Evolutionary conservation across 1,140 invertebrate genomes (phyloP), one percentile per base, ranked within the genome.

Genomic region (Ectropis grisescens): DNA sequence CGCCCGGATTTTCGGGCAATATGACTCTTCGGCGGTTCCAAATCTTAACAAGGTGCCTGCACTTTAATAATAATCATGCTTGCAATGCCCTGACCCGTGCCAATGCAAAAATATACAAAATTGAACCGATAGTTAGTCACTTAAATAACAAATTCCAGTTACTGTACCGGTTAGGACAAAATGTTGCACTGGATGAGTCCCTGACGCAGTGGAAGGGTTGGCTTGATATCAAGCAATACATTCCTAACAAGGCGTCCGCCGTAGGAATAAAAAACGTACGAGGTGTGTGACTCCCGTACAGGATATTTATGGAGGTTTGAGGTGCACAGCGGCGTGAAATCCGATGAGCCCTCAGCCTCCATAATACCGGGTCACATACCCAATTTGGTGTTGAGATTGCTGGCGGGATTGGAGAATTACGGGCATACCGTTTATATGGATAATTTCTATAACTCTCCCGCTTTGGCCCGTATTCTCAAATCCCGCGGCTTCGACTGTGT

Each of bases 211-310:
- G 44, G 46, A 45, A 48, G 14, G 45, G 45, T 2, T 34, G 32
- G 24, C 29, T 45, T 9, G 11, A 43, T 25, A 41, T 44, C 6
- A 43, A 44, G 10, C 32, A 44, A 12, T 29, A 34, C 10, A 41
- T 47, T 7, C 11, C 11, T 3, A 45, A 40, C 11, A 52, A 52
- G 29, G 39, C 42, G 9, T 44, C 53, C 1, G 4, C 9, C 9
- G 24, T 45, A 0, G 50, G 50, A 1, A 47, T 57, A 0, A 57
- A n/a, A 57, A 33, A 47, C 45, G 1, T 47, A 44, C 14, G 43
- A 53, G 13, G 4, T 58, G 5, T 48, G 42, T 32, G 48, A 57
- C 11, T 43, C 45, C 2, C 23, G 32, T n/a, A 46, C 48, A 2
- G 45, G 51, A 1, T 55, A 50, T 19, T 26, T 50, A 11, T 50